A percentile compares a stretch with the other conserved stretches of the same genome.
phyloP scores from a whole-genome alignment of 2,888 invertebrate genomes.

The Archaeoteleia sp. region DNA sequence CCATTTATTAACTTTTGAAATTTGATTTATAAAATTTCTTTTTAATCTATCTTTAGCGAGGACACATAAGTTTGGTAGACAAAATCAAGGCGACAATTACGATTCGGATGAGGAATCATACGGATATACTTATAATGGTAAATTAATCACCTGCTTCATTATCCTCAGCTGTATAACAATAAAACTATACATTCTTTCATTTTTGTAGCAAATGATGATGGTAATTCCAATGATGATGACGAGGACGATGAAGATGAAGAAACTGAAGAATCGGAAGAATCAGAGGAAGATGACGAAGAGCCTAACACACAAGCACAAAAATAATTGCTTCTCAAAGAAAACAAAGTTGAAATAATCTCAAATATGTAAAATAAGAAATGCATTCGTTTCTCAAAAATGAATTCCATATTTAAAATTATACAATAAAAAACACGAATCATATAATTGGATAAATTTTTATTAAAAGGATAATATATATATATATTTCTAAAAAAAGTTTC shows the following conservation, averaged over 20 bases:
- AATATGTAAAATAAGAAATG: too few species aligned
- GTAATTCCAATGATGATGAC: slow-evolving; percentile 73
- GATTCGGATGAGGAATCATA: slow-evolving; percentile 82
- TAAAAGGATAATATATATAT: too few species aligned
- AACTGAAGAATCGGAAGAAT: slow-evolving; percentile 72
- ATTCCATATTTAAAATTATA: too few species aligned
- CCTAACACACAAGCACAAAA: slow-evolving; percentile 56
- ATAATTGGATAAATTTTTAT: too few species aligned
- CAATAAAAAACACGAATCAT: too few species aligned
- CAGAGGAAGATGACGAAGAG: slow-evolving; percentile 59
- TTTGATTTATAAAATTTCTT: too few species aligned
- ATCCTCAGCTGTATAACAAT: too few species aligned
- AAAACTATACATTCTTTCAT: slow-evolving; percentile 5
- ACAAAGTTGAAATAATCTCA: too few species aligned
- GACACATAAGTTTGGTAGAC: slow-evolving; percentile 91
- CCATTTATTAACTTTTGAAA: too few species aligned
- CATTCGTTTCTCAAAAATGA: too few species aligned
- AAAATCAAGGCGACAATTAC: slow-evolving; percentile 80
- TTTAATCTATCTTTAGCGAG: slow-evolving; percentile 83
- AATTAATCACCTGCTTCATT: slow-evolving; percentile 2
- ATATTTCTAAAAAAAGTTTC: too few species aligned
- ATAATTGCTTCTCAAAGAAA: too few species aligned
- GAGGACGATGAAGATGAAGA: slow-evolving; percentile 76
- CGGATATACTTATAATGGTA: slow-evolving; percentile 73
- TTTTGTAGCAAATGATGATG: slow-evolving; percentile 74